Percentiles rank a stretch among this genome's conserved stretches.
These are phyloP conservation scores for Elephas maximus DNA, from an alignment of 2,113 vertebrate species.

Conservation along the genomic window DNA sequence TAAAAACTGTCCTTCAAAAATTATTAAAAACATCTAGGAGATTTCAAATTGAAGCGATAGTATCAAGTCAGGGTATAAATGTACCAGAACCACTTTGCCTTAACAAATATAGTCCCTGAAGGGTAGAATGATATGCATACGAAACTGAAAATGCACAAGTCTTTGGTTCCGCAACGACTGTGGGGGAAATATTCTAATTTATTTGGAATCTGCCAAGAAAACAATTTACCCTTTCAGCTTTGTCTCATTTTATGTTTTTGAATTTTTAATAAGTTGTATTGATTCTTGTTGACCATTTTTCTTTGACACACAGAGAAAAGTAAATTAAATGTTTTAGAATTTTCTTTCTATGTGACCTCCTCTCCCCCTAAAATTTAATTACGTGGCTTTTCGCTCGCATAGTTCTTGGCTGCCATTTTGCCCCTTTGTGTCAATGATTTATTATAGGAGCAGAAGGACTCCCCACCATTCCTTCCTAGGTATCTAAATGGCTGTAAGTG, in stretches of 20 bases:
- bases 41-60: constrained; percentile 30
- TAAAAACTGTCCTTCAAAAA: constrained; percentile 5
- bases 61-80: neutral
- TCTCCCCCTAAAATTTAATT: constrained; percentile 25
- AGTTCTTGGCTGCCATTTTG: neutral
- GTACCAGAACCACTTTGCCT: neutral
- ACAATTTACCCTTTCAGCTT: constrained; percentile 60
- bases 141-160: constrained; percentile 45
- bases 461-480: neutral
- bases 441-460: neutral
- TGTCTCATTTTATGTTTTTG: constrained; percentile 63
- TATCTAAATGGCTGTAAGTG: neutral
- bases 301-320: constrained; percentile 61
- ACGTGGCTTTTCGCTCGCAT: constrained; percentile 48
- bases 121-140: neutral
- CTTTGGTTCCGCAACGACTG: neutral
- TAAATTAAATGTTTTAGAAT: constrained; percentile 52
- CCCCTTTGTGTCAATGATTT: neutral
- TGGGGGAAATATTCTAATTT: constrained; percentile 58
- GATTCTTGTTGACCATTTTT: constrained; percentile 60
- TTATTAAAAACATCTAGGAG: constrained; percentile 20
- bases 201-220: constrained; percentile 63
- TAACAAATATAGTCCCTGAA: constrained; percentile 28
- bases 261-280: constrained; percentile 73
- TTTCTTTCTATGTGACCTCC: constrained; percentile 17